phyloP scores from a whole-genome alignment of 2,113 vertebrate genomes.

The Carassius carassius region DNA sequence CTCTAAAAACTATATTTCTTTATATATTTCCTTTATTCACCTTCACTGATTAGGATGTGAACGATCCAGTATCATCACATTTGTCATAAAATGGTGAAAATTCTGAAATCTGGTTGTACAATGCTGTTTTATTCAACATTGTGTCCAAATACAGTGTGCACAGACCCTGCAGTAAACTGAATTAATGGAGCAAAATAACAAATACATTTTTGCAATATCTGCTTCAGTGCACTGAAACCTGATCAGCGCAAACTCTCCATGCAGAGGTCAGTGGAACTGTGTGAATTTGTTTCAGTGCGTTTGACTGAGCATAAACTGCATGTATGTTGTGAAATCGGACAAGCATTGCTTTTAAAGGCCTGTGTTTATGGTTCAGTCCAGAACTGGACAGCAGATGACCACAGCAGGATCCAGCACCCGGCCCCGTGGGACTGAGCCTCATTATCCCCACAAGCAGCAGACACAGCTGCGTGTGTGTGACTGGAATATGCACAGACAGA shows the following conservation, averaged over 20 bases:
- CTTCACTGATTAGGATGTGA: too few relatives aligned
- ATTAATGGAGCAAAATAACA: neutral
- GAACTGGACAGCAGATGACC: constrained; percentile 50
- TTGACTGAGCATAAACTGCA: neutral
- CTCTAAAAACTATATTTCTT: too few relatives aligned
- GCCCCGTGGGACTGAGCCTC: constrained; percentile 37
- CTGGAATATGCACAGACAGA: constrained; percentile 37
- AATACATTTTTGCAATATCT: neutral
- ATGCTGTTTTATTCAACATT: neutral
- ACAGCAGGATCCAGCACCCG: constrained; percentile 49
- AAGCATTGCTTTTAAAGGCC: constrained; percentile 16
- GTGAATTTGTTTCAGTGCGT: neutral
- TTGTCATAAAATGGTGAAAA: too few relatives aligned
- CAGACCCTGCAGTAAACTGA: neutral
- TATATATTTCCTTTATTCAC: too few relatives aligned
- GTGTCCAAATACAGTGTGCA: neutral
- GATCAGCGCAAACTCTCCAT: neutral
- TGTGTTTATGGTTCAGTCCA: constrained; percentile 47
- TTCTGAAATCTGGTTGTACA: too few relatives aligned
- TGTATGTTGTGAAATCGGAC: constrained; percentile 14
- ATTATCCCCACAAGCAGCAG: constrained; percentile 23
- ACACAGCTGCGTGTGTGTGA: constrained; percentile 40
- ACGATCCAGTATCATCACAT: too few relatives aligned
- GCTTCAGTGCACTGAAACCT: neutral
- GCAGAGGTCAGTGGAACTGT: neutral